Evolutionary conservation across 2,113 vertebrate species (phyloP).

Genomic region (Cyprinodon variegatus): DNA sequence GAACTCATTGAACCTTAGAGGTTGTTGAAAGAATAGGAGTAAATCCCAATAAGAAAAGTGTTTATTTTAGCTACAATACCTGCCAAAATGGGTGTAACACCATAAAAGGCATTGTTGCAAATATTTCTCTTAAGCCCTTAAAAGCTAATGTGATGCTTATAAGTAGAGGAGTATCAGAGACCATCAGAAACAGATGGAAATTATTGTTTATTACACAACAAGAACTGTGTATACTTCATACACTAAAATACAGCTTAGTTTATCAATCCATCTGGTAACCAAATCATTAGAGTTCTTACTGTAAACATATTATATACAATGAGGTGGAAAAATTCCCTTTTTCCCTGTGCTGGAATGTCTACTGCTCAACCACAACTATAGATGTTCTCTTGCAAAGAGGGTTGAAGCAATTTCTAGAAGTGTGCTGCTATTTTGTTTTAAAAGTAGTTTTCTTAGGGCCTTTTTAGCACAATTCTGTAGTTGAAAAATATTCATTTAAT

Average conservation of each 20-base stretch:
- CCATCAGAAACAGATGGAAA: neutral
- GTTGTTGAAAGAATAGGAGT: neutral
- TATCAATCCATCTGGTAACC: conserved; percentile 1
- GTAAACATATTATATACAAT: conserved; percentile 7
- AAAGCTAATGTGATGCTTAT: neutral
- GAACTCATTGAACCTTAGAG: neutral
- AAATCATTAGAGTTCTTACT: conserved; percentile 6
- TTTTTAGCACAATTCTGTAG: too few species aligned
- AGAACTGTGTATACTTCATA: conserved; percentile 6
- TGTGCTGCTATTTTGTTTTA: neutral
- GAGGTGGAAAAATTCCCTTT: neutral
- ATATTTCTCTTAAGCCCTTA: neutral
- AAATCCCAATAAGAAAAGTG: neutral
- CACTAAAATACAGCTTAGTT: neutral
- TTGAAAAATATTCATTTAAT: too few species aligned
- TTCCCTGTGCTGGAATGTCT: conserved; percentile 1
- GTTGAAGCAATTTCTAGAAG: neutral
- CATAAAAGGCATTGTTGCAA: neutral
- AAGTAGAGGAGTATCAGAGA: neutral
- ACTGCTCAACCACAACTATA: neutral
- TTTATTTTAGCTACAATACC: neutral
- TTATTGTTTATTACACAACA: neutral
- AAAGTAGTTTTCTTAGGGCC: neutral
- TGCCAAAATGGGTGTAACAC: neutral
- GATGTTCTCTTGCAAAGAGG: neutral